phyloP scores from a whole-genome alignment of 2,113 vertebrate genomes.

The Thinocorus orbignyianus region DNA sequence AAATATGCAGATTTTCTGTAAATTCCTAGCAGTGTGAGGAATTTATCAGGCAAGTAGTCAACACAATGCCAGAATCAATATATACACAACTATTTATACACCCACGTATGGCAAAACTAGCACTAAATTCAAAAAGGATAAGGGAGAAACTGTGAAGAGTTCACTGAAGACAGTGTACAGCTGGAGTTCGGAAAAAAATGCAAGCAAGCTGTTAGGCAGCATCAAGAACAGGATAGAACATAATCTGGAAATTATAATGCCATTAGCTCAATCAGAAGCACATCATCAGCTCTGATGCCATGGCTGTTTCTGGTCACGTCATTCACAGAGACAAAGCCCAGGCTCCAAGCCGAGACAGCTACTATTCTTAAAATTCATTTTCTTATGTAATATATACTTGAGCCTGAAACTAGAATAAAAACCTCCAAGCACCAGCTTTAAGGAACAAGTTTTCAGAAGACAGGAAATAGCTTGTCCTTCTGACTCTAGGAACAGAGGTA shows the following conservation, averaged over 20 bases:
- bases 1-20: not conserved
- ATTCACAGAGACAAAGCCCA: constrained; percentile 23
- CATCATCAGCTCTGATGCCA: constrained; percentile 17
- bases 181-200: not conserved
- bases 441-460: not conserved
- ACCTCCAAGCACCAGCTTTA: not conserved
- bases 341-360: not conserved
- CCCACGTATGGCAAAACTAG: not conserved
- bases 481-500: not conserved
- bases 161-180: not conserved
- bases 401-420: not conserved
- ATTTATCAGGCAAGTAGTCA: not conserved
- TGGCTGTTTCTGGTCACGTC: constrained; percentile 4
- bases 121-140: not conserved
- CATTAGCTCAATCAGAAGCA: constrained; percentile 44
- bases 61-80: not conserved
- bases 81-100: not conserved
- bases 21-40: not conserved
- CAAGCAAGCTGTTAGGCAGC: not conserved
- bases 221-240: not conserved
- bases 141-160: not conserved
- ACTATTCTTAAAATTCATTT: not conserved
- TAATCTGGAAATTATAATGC: constrained; percentile 34
- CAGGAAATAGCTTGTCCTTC: not conserved
- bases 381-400: not conserved